Conservation (phyloP, 2,888 invertebrate genomes). For the Laspeyria flexula region DNA sequence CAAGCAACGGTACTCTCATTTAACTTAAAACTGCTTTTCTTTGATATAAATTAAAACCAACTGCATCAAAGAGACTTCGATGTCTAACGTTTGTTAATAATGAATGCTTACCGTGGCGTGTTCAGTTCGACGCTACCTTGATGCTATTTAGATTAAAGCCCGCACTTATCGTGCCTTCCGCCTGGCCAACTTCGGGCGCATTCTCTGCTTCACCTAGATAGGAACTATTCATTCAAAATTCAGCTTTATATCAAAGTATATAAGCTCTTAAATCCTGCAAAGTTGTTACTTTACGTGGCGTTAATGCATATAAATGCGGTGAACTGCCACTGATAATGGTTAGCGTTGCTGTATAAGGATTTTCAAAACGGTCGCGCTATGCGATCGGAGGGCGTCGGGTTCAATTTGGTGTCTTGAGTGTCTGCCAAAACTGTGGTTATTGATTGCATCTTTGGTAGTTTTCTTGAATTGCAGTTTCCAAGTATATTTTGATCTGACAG, state of each 20-base stretch:
- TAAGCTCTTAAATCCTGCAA: slow-evolving; percentile 48
- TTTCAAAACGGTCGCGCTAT: slow-evolving; percentile 61
- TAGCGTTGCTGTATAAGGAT: slow-evolving; percentile 57
- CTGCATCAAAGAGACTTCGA: slow-evolving; percentile 33
- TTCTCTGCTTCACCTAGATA: slow-evolving; percentile 58
- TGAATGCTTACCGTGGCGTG: slow-evolving; percentile 53
- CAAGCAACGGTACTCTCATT: slow-evolving; percentile 2
- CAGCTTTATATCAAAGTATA: slow-evolving; percentile 52
- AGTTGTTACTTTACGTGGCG: slow-evolving; percentile 34
- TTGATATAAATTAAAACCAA: slow-evolving; percentile 22
- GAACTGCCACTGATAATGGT: slow-evolving; percentile 71
- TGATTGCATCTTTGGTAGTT: slow-evolving; percentile 24
- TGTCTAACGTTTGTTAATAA: slow-evolving; percentile 37
- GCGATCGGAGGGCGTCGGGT: slow-evolving; percentile 33
- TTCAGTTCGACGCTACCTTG: slow-evolving; percentile 59
- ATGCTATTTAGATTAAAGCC: slow-evolving; percentile 81
- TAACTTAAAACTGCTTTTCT: slow-evolving; percentile 10
- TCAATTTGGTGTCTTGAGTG: slow-evolving; percentile 49
- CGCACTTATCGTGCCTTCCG: slow-evolving; percentile 78
- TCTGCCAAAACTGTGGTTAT: slow-evolving; percentile 48
- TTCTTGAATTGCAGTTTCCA: slow-evolving; percentile 28
- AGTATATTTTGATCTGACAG: too few relatives aligned
- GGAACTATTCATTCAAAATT: slow-evolving; percentile 49
- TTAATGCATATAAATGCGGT: slow-evolving; percentile 76
- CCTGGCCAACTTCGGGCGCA: slow-evolving; percentile 65